Conservation (phyloP, 1,140 invertebrate species). For the Vanessa atalanta region DNA sequence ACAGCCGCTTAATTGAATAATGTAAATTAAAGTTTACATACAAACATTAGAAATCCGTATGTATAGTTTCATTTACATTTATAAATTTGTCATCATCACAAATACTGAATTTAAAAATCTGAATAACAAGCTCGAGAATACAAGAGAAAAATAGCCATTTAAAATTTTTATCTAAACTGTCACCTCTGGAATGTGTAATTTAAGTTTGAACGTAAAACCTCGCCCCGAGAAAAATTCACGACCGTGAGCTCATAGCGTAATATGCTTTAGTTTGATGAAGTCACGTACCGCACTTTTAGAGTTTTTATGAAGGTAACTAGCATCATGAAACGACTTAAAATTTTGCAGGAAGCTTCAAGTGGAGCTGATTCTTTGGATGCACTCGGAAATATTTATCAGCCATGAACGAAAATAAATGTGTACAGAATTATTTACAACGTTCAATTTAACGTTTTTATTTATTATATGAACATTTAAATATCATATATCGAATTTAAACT, state of each 20-base stretch:
- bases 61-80: too few relatives aligned
- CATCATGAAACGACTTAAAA: constrained; percentile 27
- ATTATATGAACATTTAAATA: not conserved
- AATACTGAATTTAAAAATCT: not conserved
- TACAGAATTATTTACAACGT: not conserved
- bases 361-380: constrained; percentile 9
- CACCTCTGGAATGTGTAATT: constrained; percentile 65
- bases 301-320: constrained; percentile 44
- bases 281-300: constrained; percentile 54
- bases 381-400: constrained; percentile 15
- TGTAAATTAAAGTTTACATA: too few relatives aligned
- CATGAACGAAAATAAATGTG: not conserved
- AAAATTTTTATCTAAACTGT: constrained; percentile 66
- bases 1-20: too few relatives aligned
- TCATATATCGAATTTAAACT: not conserved
- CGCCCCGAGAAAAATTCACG: constrained; percentile 63
- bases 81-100: not conserved
- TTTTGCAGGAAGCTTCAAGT: constrained; percentile 15
- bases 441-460: not conserved
- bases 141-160: constrained; percentile 52
- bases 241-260: constrained; percentile 49
- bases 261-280: constrained; percentile 66
- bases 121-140: constrained; percentile 10
- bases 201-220: constrained; percentile 74
- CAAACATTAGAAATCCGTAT: too few relatives aligned